Evolutionary conservation across 2,888 invertebrate species (phyloP), one percentile per base, ranked within the genome.

Genomic region (Aproaerema taeniolella): DNA sequence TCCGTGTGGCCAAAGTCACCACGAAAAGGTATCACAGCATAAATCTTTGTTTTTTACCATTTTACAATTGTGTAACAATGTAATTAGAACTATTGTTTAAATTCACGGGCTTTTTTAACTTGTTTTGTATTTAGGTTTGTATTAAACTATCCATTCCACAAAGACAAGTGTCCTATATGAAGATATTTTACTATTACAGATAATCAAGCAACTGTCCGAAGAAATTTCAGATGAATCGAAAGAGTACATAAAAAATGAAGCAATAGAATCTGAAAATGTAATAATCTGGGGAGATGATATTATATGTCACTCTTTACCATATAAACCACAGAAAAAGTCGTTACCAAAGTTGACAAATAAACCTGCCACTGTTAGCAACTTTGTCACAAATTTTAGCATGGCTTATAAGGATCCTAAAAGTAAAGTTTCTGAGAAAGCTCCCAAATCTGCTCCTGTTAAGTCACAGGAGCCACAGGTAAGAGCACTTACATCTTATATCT

Each of bases 321-420:
- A 83, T 48, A 75, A 74, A 38, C 75, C 74, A 1, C 46, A 48
- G 1, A 77, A 71, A 50, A 80, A 75, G 49, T 77, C 79, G 1
- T 47, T 88, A 10, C 65, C 76, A 1, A 76, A 82, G 48, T 54
- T 86, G 15, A 71, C 68, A 1, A 67, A 59, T 16, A 82, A 79
- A 47, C 74, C 78, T 0, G 78, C 75, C 0, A 70, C 67, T 0
- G 64, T 67, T 4, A 74, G 81, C 42, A 65, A 69, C 1, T 77
- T 81, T 58, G 80, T 87, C 0, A 73, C 68, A 10, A 81, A 85
- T 41, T 88, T 88, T 53, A 82, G 81, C 32, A 88, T 88, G 88
- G 87, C 82, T 44, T 88, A 88, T 58, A 71, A 44, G 8, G 50
- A 44, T 34, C 44, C 16, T 7, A 61, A 53, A 38, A 46, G 55